A percentile compares a stretch with the other conserved stretches of the same genome.
Conservation (phyloP, 2,888 invertebrate species). For the Aelia acuminata region DNA sequence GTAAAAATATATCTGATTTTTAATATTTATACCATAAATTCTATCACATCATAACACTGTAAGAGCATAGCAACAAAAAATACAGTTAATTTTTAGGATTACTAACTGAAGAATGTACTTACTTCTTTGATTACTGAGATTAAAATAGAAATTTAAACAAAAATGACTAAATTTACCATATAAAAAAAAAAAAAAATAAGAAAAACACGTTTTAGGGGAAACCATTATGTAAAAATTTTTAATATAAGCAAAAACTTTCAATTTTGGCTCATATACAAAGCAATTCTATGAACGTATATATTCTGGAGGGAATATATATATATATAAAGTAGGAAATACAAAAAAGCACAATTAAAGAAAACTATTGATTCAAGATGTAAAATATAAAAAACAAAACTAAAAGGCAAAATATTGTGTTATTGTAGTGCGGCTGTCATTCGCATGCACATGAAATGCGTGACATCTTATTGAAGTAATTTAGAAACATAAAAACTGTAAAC, state of each 20-base stretch:
- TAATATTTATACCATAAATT: too few relatives aligned
- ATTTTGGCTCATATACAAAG: constrained; percentile 8
- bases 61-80: too few relatives aligned
- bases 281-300: not conserved
- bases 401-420: not conserved
- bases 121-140: too few relatives aligned
- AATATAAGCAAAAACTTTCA: too few relatives aligned
- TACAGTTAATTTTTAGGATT: too few relatives aligned
- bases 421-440: not conserved
- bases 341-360: not conserved
- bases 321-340: not conserved
- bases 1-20: too few relatives aligned
- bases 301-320: not conserved
- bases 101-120: too few relatives aligned
- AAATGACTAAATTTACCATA: too few relatives aligned
- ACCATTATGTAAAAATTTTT: too few relatives aligned
- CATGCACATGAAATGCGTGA: constrained; percentile 7
- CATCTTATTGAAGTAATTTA: not conserved
- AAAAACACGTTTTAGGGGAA: too few relatives aligned
- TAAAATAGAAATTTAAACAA: not conserved
- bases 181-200: too few relatives aligned
- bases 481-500: not conserved
- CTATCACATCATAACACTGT: too few relatives aligned
- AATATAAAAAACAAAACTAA: not conserved
- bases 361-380: not conserved